These are phyloP conservation scores for Chamaedrilus cognettii DNA, from an alignment of 2,888 invertebrate species.

Conservation along the genomic window DNA sequence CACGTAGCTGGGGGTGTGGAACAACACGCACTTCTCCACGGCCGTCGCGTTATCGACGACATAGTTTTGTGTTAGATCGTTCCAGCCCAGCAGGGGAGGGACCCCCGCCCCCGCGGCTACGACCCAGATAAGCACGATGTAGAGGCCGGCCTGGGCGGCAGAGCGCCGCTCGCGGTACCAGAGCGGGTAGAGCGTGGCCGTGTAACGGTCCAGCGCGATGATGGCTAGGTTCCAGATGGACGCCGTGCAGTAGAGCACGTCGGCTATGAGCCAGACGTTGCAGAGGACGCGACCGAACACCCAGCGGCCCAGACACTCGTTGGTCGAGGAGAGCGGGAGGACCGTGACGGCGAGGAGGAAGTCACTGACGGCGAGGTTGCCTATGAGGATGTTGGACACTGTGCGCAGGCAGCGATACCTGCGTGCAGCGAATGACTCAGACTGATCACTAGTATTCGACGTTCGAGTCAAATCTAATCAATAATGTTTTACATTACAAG, in stretches of 20 bases:
- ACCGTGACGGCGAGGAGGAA: conserved; percentile 58
- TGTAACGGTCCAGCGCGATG: conserved; percentile 59
- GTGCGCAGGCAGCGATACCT: conserved; percentile 44
- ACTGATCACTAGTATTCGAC: too few relatives aligned
- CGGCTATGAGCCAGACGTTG: conserved; percentile 61
- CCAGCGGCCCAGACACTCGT: conserved; percentile 58
- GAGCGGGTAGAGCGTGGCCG: conserved; percentile 58
- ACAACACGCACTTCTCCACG: conserved; percentile 53
- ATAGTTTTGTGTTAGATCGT: conserved; percentile 35
- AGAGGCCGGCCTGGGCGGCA: conserved; percentile 51
- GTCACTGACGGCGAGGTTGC: conserved; percentile 59
- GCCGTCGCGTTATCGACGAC: conserved; percentile 34
- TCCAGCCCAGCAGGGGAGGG: conserved; percentile 55
- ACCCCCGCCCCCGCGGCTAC: conserved; percentile 56
- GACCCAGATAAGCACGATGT: conserved; percentile 57
- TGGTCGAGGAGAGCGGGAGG: conserved; percentile 56
- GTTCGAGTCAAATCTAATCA: too few relatives aligned
- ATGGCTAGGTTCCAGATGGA: conserved; percentile 60
- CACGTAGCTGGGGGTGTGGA: conserved; percentile 55
- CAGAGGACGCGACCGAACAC: conserved; percentile 57
- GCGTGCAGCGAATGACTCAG: background rate
- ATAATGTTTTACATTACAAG: too few relatives aligned
- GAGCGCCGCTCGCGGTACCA: conserved; percentile 55
- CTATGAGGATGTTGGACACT: conserved; percentile 59
- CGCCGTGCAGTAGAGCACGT: conserved; percentile 60